Evolutionary conservation across 2,888 invertebrate genomes (phyloP), one percentile per base, ranked within the genome.

Genomic region (Troglohyphantes excavatus): DNA sequence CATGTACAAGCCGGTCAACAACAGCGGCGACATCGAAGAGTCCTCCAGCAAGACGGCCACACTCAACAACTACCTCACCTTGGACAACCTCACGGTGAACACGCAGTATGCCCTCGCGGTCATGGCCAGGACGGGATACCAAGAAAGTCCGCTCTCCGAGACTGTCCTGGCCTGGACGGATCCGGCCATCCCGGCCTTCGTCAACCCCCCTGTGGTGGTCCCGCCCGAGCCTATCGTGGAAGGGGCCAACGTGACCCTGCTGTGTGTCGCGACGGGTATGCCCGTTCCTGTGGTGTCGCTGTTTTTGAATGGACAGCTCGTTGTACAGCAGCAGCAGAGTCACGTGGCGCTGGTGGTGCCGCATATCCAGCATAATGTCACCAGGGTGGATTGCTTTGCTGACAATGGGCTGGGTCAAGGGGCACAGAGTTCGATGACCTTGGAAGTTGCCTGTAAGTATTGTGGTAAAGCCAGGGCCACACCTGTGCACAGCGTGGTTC

Each of bases 381-480:
- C 96, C 0, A 95, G 96, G 1, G 96, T 97, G 91, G 96, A 97
- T 0, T 97, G 97, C 93, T 97, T 97, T 93, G 97, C 97, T 0
- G 97, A 97, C 94, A 97, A 97, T 93, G 97, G 97, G 0, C 97
- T 96, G 92, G 97, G 97, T 0, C 96, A 96, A 0, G 97, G 97
- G 1, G 97, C 97, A 96, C 97, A 97, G 93, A 96, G 97, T 0
- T 96, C 96, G 0, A 95, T 96, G 91, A 96, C 96, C 93, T 96
- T 97, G 88, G 96, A 95, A 89, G 97, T 97, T 81, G 96, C 96
- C 92, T 96, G 97, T 97, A 94, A 95, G 96, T 95, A 33, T 0
- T 17, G 17, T 19, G 3, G 7, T n/a, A n/a, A n/a, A n/a, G n/a
- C n/a, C n/a, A n/a, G n/a, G n/a, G n/a, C n/a, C n/a, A n/a, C n/a